These are phyloP conservation scores for Halocaridina rubra DNA, from an alignment of 2,888 invertebrate species.

Conservation along the genomic window DNA sequence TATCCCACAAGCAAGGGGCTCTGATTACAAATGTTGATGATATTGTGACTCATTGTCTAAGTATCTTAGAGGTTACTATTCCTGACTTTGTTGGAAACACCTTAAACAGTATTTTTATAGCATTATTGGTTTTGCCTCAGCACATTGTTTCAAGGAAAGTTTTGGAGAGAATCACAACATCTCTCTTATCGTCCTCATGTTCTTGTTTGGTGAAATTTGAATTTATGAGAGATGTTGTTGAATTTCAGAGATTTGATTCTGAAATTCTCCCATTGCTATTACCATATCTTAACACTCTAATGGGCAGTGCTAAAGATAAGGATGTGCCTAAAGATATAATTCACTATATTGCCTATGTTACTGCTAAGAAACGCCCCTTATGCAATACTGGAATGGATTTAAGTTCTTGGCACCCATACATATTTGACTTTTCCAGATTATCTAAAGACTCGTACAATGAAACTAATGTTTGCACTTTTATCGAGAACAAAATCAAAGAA, in stretches of 20 bases:
- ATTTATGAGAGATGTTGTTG: neutral
- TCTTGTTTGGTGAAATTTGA: constrained; percentile 10
- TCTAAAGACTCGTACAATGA: neutral
- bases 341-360: constrained; percentile 13
- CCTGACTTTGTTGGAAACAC: constrained; percentile 34
- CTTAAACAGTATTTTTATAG: neutral
- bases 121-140: constrained; percentile 20
- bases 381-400: constrained; percentile 38
- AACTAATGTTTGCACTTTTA: neutral
- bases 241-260: constrained; percentile 31
- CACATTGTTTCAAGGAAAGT: neutral
- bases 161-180: neutral
- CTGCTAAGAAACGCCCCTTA: constrained; percentile 37
- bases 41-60: constrained; percentile 9
- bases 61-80: constrained; percentile 1
- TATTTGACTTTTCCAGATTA: constrained; percentile 19
- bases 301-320: neutral
- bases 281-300: constrained; percentile 12
- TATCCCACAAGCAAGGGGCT: constrained; percentile 31
- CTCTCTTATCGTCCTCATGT: constrained; percentile 20
- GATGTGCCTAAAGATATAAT: constrained; percentile 11
- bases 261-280: constrained; percentile 45
- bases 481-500: constrained; percentile 26
- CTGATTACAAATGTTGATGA: constrained; percentile 20
- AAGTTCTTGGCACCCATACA: constrained; percentile 27